Base-by-base conservation (phyloP, 2,113 vertebrate genomes). In the Neogobius melanostomus region DNA sequence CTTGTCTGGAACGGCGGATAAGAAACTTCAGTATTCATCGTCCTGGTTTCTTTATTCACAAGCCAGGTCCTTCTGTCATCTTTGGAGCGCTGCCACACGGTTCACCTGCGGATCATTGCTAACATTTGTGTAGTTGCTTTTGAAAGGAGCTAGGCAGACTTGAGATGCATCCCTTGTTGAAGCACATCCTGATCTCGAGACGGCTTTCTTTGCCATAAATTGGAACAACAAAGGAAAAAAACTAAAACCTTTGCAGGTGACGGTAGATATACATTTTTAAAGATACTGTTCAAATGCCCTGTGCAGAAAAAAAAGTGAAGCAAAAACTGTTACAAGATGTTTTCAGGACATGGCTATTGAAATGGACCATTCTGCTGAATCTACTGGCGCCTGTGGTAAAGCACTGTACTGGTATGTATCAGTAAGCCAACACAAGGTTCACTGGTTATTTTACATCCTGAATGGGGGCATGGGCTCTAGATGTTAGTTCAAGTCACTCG, bases 111-210 rank as follows among this genome's bases (percentile, higher is more conserved):
- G 84, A 88, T 72, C 66, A 28, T 50, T 68, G 74, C 67, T 79
- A 51, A 51, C 49, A 11, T 80, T 64, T 74, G 64, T 79, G 48
- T 83, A 72, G 60, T 70, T 75, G 75, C 75, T 68, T 8, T 79
- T 17, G 68, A 65, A 77, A 83, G 66, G 72, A 72, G 70, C 66
- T 79, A 79, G 77, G 74, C 82, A 82, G 72, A 80, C 80, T 46
- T 76, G 57, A 45, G 53, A 49, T 7, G 5, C 2, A 21, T 70
- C 73, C 50, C 28, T 54, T 49, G 69, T 71, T 8, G 68, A 75
- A 78, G 46, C 80, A 48, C 16, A 47, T 64, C 62, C 64, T 75
- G 49, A 70, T 52, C 0, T 52, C 45, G 69, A 73, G 50, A 79
- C 62, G 0, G 28, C 71, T 74, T 67, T 66, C 48, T 75, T 69